Conservation (phyloP, 92 coral and sea anemone species). For the Palythoa grandis region DNA sequence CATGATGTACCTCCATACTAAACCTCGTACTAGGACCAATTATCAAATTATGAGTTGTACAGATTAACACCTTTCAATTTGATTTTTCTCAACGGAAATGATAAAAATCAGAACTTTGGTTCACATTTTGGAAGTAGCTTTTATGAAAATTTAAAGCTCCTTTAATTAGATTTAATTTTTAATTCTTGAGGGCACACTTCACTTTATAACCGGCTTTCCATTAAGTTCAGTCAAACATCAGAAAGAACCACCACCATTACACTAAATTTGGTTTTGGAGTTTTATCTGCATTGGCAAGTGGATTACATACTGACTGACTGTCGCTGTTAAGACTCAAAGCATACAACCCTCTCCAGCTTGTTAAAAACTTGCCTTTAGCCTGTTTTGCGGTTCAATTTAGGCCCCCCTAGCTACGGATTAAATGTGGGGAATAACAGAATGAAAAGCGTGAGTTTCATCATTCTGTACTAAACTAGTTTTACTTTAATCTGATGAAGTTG, state of each 20-base stretch:
- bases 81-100: background rate
- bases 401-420: slow-evolving; percentile 99
- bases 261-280: background rate
- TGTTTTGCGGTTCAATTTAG: slow-evolving; percentile 89
- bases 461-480: background rate
- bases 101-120: too few relatives aligned
- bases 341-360: slow-evolving; percentile 40
- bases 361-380: slow-evolving; percentile 97
- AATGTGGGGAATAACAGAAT: slow-evolving; percentile 94
- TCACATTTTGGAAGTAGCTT: background rate
- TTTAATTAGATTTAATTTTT: background rate
- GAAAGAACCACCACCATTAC: background rate
- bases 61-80: background rate
- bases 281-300: background rate
- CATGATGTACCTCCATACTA: background rate
- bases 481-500: too few relatives aligned
- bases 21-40: background rate
- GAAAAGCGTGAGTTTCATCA: slow-evolving; percentile 75
- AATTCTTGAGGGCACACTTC: background rate
- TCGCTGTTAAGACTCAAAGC: background rate
- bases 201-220: background rate
- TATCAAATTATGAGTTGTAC: background rate
- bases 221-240: background rate
- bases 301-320: slow-evolving; percentile 6
- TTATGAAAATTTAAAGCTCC: background rate